These are phyloP conservation scores for Lepidurus couesii DNA, from an alignment of 1,140 invertebrate genomes.

Conservation along the genomic window DNA sequence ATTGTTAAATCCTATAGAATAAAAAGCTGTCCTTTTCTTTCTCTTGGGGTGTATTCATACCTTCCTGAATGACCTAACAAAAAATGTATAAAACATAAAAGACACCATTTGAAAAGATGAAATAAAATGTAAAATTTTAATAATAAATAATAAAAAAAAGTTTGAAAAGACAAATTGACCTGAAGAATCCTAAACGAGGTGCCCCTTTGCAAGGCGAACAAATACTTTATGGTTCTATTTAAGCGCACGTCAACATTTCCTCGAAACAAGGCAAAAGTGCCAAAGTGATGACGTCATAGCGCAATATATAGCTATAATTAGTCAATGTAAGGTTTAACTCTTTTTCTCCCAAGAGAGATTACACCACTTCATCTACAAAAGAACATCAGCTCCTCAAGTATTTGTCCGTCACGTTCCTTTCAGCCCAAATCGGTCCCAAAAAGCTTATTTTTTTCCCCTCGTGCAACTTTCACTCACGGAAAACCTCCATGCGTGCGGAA, in stretches of 20 bases:
- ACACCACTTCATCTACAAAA: neutral
- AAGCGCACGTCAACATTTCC: neutral
- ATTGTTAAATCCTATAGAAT: no score
- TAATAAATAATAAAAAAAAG: neutral
- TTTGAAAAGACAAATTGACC: neutral
- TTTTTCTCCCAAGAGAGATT: neutral
- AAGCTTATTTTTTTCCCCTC: neutral
- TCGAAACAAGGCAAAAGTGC: neutral
- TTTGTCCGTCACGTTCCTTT: conserved; percentile 15
- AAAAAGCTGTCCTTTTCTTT: no score
- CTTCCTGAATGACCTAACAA: no score
- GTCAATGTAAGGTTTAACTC: neutral
- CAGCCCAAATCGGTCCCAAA: neutral
- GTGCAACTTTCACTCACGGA: neutral
- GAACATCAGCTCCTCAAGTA: neutral
- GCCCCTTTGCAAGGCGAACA: neutral
- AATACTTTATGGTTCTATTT: neutral
- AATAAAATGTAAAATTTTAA: neutral
- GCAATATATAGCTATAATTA: neutral
- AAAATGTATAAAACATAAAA: neutral
- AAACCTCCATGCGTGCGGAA: conserved; percentile 3
- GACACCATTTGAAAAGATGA: neutral
- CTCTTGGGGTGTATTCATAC: no score
- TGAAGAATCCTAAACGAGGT: neutral
- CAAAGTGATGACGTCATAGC: neutral